Conservation (phyloP, 2,113 vertebrate species). For the Siniperca chuatsi region DNA sequence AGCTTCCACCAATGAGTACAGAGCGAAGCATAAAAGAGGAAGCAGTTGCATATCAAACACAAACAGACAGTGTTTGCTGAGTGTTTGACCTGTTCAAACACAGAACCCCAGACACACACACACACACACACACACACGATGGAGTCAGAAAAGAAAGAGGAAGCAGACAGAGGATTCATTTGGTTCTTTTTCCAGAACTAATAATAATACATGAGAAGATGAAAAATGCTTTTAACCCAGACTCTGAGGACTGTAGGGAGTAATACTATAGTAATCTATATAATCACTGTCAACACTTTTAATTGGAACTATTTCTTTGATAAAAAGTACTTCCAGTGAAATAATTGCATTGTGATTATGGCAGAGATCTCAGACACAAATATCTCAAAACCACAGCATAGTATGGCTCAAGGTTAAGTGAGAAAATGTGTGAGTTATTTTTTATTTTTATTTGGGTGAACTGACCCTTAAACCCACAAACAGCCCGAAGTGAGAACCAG, state of each 20-base stretch:
- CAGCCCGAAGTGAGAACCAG: background rate
- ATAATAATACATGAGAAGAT: background rate
- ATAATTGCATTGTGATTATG: background rate
- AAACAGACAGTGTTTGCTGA: conserved; percentile 16
- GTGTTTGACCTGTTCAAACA: background rate
- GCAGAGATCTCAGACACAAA: background rate
- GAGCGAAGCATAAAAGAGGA: background rate
- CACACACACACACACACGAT: background rate
- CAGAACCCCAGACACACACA: background rate
- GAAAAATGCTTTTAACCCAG: background rate
- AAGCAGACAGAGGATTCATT: background rate
- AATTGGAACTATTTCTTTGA: background rate
- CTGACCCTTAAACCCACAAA: background rate
- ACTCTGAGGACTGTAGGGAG: background rate
- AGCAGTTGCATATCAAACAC: conserved; percentile 8
- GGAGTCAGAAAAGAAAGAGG: background rate
- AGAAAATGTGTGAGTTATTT: background rate
- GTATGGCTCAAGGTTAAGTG: background rate
- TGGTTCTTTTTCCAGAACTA: conserved; percentile 4
- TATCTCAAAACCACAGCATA: background rate
- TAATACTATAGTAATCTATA: background rate
- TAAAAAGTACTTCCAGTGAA: background rate
- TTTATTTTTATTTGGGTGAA: background rate
- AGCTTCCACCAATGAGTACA: background rate
- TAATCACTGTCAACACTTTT: background rate